A percentile compares a stretch with the other conserved stretches of the same genome.
phyloP scores from a whole-genome alignment of 2,888 invertebrate genomes.

The Sesia bembeciformis region DNA sequence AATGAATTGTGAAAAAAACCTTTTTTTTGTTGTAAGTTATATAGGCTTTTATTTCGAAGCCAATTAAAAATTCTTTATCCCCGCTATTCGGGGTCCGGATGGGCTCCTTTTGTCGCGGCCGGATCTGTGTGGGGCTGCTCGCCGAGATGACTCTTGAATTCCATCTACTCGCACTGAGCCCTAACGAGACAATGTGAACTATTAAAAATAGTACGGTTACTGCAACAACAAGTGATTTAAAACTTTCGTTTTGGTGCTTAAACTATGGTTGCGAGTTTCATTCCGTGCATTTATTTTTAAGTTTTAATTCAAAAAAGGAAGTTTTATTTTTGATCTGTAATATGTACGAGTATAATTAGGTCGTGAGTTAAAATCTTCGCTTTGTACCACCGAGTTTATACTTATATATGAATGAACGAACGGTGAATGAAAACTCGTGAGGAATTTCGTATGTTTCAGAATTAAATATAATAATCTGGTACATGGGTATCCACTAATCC shows the following conservation, averaged over 20 bases:
- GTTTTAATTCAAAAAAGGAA: neutral
- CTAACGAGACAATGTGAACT: constrained; percentile 35
- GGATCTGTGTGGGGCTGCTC: constrained; percentile 41
- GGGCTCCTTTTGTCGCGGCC: constrained; percentile 50
- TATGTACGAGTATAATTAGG: too few relatives aligned
- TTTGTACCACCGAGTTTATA: too few relatives aligned
- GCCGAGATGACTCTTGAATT: constrained; percentile 53
- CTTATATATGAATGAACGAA: too few relatives aligned
- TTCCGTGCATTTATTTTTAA: neutral
- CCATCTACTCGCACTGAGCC: constrained; percentile 38
- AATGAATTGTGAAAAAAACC: neutral
- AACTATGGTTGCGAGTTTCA: too few relatives aligned
- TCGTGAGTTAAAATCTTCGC: too few relatives aligned
- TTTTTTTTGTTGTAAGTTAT: constrained; percentile 33
- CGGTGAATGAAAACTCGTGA: too few relatives aligned
- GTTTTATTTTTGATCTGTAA: neutral
- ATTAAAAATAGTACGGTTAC: neutral
- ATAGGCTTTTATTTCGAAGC: constrained; percentile 50
- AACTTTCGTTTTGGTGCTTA: neutral
- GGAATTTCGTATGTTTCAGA: too few relatives aligned
- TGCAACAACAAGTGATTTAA: neutral
- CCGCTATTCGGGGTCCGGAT: constrained; percentile 33
- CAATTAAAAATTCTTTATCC: constrained; percentile 63
- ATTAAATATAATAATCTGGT: too few relatives aligned
- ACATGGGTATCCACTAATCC: too few relatives aligned